Conservation (phyloP, 2,797 vertebrate species). For the Octomys mimax region DNA sequence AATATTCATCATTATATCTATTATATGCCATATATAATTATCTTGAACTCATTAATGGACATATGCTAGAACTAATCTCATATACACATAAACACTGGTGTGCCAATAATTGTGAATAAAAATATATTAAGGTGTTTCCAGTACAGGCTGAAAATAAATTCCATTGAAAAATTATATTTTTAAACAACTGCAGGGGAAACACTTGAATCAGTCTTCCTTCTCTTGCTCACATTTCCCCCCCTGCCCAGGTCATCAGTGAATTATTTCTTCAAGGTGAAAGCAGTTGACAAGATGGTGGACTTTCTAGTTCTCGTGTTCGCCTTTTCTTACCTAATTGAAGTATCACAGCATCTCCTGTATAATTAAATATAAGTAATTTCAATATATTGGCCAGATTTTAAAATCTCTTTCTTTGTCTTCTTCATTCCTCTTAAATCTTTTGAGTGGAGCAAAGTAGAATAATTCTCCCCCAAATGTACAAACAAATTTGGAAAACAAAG, state of each 20-base stretch:
- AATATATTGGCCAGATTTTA: slow-evolving; percentile 41
- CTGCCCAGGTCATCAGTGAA: slow-evolving; percentile 32
- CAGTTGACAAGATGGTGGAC: slow-evolving; percentile 49
- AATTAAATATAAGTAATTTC: slow-evolving; percentile 71
- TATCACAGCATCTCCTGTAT: slow-evolving; percentile 25
- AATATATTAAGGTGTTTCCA: neutral
- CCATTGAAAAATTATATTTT: slow-evolving; percentile 14
- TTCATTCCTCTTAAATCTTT: neutral
- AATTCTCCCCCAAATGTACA: neutral
- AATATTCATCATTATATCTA: neutral
- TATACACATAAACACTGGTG: neutral
- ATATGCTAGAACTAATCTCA: neutral
- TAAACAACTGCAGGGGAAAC: slow-evolving; percentile 13
- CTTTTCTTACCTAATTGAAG: slow-evolving; percentile 52
- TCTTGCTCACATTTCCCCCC: neutral
- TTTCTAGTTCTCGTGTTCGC: slow-evolving; percentile 16
- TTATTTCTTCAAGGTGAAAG: slow-evolving; percentile 31
- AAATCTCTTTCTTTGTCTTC: neutral
- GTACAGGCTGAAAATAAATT: neutral
- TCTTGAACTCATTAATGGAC: neutral
- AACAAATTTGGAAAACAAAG: neutral
- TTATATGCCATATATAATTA: neutral
- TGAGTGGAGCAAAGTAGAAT: neutral
- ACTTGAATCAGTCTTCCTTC: neutral
- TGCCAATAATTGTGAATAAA: neutral